Percentiles rank a stretch among this genome's conserved stretches.
Conservation (phyloP, 1,140 invertebrate genomes). For the Brachionus paranguensis region DNA sequence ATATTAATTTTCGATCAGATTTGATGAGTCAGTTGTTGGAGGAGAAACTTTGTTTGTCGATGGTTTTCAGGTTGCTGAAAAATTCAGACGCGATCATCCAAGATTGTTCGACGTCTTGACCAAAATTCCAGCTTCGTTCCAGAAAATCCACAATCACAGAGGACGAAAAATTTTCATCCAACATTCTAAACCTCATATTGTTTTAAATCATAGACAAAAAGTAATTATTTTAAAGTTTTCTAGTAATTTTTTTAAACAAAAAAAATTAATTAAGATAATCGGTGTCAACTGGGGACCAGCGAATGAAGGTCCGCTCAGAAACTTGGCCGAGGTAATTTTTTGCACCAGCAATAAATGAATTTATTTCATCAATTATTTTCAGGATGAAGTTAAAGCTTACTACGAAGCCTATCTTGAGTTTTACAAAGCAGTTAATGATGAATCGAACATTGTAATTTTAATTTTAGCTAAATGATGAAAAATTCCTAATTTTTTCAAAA, state of each 20-base stretch:
- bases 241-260: neutral
- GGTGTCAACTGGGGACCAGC: constrained; percentile 49
- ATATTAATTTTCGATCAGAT: constrained; percentile 42
- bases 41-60: constrained; percentile 49
- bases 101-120: constrained; percentile 45
- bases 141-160: constrained; percentile 43
- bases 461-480: neutral
- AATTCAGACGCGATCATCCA: constrained; percentile 45
- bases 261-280: constrained; percentile 43
- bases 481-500: constrained; percentile 31
- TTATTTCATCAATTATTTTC: neutral
- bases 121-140: constrained; percentile 49
- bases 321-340: constrained; percentile 43
- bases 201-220: constrained; percentile 45
- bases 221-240: constrained; percentile 39
- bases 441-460: constrained; percentile 43
- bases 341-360: neutral
- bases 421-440: constrained; percentile 44
- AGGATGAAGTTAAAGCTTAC: constrained; percentile 48
- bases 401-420: constrained; percentile 48
- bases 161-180: constrained; percentile 46
- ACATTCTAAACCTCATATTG: constrained; percentile 49
- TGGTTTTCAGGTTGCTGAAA: constrained; percentile 47
- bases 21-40: constrained; percentile 48
- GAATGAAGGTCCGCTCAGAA: constrained; percentile 48